phyloP scores from a whole-genome alignment of 2,888 invertebrate species.

The Ochlodes sylvanus region DNA sequence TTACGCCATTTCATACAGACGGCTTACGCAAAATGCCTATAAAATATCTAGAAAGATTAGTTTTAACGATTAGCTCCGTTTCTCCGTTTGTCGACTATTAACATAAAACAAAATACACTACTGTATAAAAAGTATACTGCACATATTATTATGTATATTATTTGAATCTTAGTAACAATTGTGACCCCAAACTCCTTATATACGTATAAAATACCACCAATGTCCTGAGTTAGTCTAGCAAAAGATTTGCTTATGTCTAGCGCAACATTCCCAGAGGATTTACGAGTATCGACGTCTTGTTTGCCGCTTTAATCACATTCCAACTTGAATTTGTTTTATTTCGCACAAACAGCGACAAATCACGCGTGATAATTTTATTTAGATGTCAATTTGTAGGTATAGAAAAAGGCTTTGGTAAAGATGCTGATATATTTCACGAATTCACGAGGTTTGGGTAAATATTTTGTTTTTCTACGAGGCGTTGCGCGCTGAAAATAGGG shows the following conservation, averaged over 20 bases:
- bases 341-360: conserved; percentile 21
- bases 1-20: no score
- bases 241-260: conserved; percentile 2
- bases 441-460: not conserved
- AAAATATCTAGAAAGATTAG: no score
- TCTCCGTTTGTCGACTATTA: no score
- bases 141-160: no score
- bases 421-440: not conserved
- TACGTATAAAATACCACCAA: no score
- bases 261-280: not conserved
- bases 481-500: not conserved
- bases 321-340: conserved; percentile 24
- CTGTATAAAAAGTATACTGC: no score
- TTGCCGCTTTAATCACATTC: conserved; percentile 12
- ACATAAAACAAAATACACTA: no score
- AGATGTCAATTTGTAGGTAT: conserved; percentile 24
- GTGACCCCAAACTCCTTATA: no score
- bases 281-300: not conserved
- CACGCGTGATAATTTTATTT: conserved; percentile 17
- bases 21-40: no score
- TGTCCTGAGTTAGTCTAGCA: not conserved
- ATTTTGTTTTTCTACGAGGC: not conserved
- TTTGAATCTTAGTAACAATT: no score
- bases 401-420: not conserved
- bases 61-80: no score